Percentiles rank a stretch among this genome's conserved stretches.
Conservation (phyloP, 1,140 invertebrate species). For the Aethina tumida region DNA sequence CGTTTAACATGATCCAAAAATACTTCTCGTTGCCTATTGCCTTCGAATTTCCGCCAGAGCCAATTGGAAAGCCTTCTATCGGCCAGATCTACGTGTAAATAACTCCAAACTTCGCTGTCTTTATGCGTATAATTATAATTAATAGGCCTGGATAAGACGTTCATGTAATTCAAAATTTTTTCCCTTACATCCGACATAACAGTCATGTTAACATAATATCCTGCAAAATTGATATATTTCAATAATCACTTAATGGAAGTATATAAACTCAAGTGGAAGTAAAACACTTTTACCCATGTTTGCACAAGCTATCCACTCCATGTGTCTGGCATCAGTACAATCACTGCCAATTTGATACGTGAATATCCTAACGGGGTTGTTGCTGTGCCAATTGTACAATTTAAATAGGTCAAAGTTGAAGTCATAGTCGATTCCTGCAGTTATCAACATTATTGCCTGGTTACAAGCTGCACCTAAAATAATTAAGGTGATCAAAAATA, state of each 20-base stretch:
- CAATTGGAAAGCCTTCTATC: conserved; percentile 84
- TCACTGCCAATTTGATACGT: conserved; percentile 95
- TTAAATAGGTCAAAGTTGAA: conserved; percentile 83
- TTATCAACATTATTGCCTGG: conserved; percentile 97
- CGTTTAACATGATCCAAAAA: conserved; percentile 49
- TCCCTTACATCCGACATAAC: conserved; percentile 88
- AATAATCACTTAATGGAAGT: not conserved
- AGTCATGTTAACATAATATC: conserved; percentile 89
- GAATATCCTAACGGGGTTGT: conserved; percentile 85
- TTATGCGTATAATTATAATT: conserved; percentile 70
- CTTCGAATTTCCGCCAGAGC: conserved; percentile 74
- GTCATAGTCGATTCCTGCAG: conserved; percentile 92
- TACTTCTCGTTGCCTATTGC: conserved; percentile 62
- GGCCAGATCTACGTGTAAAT: conserved; percentile 82
- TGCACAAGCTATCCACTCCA: conserved; percentile 95
- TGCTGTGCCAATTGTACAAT: conserved; percentile 73
- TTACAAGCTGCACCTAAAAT: conserved; percentile 53
- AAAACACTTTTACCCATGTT: conserved; percentile 56
- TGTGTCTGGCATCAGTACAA: conserved; percentile 66
- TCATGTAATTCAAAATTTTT: conserved; percentile 85
- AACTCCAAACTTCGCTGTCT: conserved; percentile 75
- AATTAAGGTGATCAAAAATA: conserved; percentile 2
- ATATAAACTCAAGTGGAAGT: not conserved
- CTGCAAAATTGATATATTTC: conserved; percentile 38
- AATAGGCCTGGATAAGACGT: conserved; percentile 80